A percentile compares a stretch with the other conserved stretches of the same genome.
These are phyloP conservation scores for Thera obeliscata DNA, from an alignment of 2,888 invertebrate species.

Conservation along the genomic window DNA sequence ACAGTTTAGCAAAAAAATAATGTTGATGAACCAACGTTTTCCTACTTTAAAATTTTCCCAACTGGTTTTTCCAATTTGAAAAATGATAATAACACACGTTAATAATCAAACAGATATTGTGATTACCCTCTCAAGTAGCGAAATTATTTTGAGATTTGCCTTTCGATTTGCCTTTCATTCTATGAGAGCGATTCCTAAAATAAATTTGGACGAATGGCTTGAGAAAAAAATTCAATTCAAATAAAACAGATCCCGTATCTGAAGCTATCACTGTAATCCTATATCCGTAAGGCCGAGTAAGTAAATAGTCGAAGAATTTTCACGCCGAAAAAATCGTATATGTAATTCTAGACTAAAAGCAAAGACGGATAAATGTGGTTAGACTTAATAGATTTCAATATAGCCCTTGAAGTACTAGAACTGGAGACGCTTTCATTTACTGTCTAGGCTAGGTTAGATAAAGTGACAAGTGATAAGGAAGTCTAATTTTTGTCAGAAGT, in stretches of 20 bases:
- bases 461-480: no score
- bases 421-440: background rate
- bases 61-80: no score
- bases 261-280: constrained; percentile 24
- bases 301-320: constrained; percentile 31
- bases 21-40: no score
- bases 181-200: background rate
- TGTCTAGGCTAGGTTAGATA: background rate
- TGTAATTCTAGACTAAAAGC: constrained; percentile 15
- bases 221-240: constrained; percentile 10
- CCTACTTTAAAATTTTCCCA: no score
- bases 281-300: constrained; percentile 19
- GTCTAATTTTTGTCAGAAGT: no score
- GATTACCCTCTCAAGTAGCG: background rate
- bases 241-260: constrained; percentile 7
- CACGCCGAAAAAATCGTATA: constrained; percentile 20
- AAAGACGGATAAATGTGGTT: constrained; percentile 1
- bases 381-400: constrained; percentile 12
- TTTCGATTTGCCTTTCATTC: no score
- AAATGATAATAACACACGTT: no score
- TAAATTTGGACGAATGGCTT: background rate
- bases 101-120: no score
- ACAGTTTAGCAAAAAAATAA: no score
- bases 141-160: background rate
- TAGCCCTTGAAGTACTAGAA: background rate